phyloP scores from a whole-genome alignment of 2,888 invertebrate genomes.

The Perithous albicinctus region DNA sequence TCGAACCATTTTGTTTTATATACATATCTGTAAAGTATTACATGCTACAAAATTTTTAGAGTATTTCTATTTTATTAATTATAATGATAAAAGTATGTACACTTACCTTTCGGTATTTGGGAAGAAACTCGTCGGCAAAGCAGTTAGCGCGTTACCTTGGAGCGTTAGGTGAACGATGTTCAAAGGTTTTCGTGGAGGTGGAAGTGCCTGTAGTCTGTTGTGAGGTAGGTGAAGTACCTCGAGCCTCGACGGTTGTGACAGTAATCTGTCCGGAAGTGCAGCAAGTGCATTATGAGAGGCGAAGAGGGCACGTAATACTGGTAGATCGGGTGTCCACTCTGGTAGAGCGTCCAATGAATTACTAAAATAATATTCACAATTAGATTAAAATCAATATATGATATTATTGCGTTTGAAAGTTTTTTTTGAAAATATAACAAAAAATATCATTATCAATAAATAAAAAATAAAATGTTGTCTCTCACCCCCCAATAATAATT shows the following conservation, averaged over 20 bases:
- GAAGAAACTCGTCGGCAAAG: constrained; percentile 92
- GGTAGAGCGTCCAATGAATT: constrained; percentile 91
- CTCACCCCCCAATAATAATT: no score
- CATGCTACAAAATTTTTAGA: neutral
- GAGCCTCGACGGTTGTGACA: constrained; percentile 90
- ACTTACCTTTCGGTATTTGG: constrained; percentile 86
- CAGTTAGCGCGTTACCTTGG: constrained; percentile 92
- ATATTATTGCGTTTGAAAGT: no score
- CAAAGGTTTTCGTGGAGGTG: constrained; percentile 90
- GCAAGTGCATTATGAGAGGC: constrained; percentile 91
- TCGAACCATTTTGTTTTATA: no score
- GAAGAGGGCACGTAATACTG: constrained; percentile 89
- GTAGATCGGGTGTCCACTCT: constrained; percentile 91
- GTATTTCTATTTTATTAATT: constrained; percentile 10
- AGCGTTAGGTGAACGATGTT: constrained; percentile 89
- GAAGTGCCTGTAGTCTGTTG: constrained; percentile 90
- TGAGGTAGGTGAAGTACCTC: constrained; percentile 91
- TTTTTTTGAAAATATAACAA: no score
- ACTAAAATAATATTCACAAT: constrained; percentile 74
- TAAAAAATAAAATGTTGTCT: no score
- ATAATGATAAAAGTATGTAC: constrained; percentile 76
- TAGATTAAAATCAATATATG: neutral
- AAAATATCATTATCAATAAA: no score
- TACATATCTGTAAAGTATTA: neutral
- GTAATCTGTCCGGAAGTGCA: constrained; percentile 90